Evolutionary conservation across 35 echinoderm and acorn worm species (phyloP), one percentile per base, ranked within the genome.

Genomic region (Diadema setosum): DNA sequence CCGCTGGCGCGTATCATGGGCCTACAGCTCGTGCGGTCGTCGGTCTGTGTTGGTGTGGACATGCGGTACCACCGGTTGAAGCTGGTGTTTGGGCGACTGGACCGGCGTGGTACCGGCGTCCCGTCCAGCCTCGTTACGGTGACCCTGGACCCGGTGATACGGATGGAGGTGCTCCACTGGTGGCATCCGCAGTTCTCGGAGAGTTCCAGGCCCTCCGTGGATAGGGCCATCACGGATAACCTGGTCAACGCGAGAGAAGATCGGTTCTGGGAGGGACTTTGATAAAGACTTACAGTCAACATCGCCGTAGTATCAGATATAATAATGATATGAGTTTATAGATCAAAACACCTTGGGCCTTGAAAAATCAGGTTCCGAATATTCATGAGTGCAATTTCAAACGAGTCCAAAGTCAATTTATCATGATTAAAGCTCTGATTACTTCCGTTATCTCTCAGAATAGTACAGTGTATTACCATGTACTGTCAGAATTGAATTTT

Each of bases 181-280:
- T 86, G 83, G 83, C 56, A 86, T 33, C 83, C 83, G 42, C 83
- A 86, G 59, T 86, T 86, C 64, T 16, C 4, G 14, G 64, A 86
- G 18, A 33, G 83, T 69, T 44, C 45, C 3, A 42, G 44, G 73
- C 29, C 21, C 27, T 78, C 33, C 73, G 44, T 78, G 14, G 73
- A 78, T 44, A 39, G 37, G 34, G 73, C 73, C 35, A n/a, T 78
- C 9, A 41, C 40, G 11, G 15, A 78, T 33, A 78, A 78, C 34
- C 35, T 20, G 37, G 73, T 36, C 7, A 78, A 78, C 21, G 7
- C 37, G 40, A 39, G 73, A 24, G 73, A 78, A 20, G 24, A 78
- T 78, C 39, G 24, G 1, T 21, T 78, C 24, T 78, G 73, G 73
- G 73, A 78, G 37, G 73, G 73, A 78, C 73, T 78, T 41, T 78